These are phyloP conservation scores for Bursaphelenchus okinawaensis DNA, from an alignment of 2,888 invertebrate genomes.

Conservation along the genomic window DNA sequence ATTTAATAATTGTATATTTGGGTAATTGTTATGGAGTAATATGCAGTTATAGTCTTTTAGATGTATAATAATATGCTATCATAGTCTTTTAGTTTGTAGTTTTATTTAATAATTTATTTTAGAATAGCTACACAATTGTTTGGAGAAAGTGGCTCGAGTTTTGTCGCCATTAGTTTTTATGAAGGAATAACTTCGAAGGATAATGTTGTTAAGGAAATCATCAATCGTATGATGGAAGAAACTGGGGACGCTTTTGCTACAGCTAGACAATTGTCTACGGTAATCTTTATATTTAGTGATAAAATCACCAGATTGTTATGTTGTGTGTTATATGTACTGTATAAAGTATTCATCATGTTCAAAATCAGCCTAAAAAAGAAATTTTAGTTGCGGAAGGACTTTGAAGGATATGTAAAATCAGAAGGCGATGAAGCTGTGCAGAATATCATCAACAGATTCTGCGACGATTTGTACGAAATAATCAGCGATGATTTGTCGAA, in stretches of 20 bases:
- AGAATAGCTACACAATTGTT: constrained; percentile 28
- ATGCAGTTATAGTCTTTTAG: too few relatives aligned
- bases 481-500: constrained; percentile 33
- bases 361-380: too few relatives aligned
- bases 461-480: constrained; percentile 18
- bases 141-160: constrained; percentile 28
- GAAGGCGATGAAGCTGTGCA: constrained; percentile 28
- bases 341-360: too few relatives aligned
- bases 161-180: constrained; percentile 27
- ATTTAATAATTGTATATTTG: too few relatives aligned
- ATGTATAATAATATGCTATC: too few relatives aligned
- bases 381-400: constrained; percentile 27
- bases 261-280: constrained; percentile 28
- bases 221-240: constrained; percentile 21
- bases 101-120: background rate
- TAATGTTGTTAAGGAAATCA: constrained; percentile 18
- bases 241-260: constrained; percentile 25
- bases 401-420: constrained; percentile 17
- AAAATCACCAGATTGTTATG: too few relatives aligned
- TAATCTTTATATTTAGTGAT: background rate
- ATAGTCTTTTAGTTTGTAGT: too few relatives aligned
- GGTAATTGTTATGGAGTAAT: too few relatives aligned
- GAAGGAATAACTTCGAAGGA: constrained; percentile 29
- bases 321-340: too few relatives aligned
- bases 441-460: constrained; percentile 6